Percentiles rank a stretch among this genome's conserved stretches.
Evolutionary conservation across 1,140 invertebrate species (phyloP).

Genomic region (Eueides isabella): DNA sequence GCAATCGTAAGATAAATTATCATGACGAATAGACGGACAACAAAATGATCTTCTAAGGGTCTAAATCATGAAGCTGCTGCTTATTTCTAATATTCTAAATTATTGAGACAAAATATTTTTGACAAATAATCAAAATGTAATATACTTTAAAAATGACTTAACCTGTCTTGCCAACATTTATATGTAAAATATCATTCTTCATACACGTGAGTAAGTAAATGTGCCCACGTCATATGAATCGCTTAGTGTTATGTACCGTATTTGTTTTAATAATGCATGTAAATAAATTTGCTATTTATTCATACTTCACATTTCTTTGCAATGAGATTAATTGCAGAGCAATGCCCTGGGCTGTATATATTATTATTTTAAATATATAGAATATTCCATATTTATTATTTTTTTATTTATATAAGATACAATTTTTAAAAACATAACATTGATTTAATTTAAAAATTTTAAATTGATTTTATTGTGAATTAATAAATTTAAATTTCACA

Average conservation of each 20-base stretch:
- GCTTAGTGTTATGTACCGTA: constrained; percentile 29
- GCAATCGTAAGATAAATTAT: no score
- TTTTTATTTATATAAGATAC: no score
- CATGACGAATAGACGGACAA: no score
- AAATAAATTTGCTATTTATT: constrained; percentile 31
- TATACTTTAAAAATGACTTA: background rate
- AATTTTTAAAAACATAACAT: no score
- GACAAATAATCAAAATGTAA: background rate
- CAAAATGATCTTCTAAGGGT: no score
- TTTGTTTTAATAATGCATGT: constrained; percentile 35
- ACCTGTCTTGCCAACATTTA: background rate
- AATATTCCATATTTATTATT: background rate
- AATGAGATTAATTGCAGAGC: constrained; percentile 12
- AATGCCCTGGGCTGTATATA: constrained; percentile 16
- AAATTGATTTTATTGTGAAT: no score
- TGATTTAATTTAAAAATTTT: no score
- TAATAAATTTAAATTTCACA: no score
- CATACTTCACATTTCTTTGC: constrained; percentile 25
- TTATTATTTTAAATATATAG: background rate
- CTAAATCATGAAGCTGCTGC: no score
- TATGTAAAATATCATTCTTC: background rate
- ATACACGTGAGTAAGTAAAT: constrained; percentile 29
- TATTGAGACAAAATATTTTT: background rate
- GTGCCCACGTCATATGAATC: constrained; percentile 30
- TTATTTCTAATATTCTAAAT: background rate